phyloP scores from a whole-genome alignment of 2,888 invertebrate genomes.

The Liodrosophila aerea region DNA sequence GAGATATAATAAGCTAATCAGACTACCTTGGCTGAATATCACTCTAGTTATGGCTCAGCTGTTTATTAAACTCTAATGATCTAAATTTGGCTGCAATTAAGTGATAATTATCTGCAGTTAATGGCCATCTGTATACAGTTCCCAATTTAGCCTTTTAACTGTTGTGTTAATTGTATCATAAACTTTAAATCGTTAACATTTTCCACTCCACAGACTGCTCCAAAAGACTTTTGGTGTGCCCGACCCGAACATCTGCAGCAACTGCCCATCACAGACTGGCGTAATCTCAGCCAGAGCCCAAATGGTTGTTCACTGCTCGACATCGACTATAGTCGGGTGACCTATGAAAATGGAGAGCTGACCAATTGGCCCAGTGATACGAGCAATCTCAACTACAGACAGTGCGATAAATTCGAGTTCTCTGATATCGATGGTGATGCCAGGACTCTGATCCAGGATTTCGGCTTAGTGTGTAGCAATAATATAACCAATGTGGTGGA shows the following conservation, averaged over 20 bases:
- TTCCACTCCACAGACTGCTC: constrained; percentile 83
- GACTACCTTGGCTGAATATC: too few species aligned
- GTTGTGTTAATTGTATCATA: not conserved
- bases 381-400: constrained; percentile 47
- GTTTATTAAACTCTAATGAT: constrained; percentile 2
- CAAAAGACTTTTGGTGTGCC: constrained; percentile 85
- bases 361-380: constrained; percentile 57
- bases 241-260: constrained; percentile 82
- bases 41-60: not conserved
- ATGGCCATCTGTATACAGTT: constrained; percentile 1
- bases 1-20: too few species aligned
- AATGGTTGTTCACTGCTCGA: constrained; percentile 82
- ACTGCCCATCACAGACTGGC: constrained; percentile 83
- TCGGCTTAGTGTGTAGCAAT: constrained; percentile 85
- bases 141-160: constrained; percentile 5
- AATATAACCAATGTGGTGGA: constrained; percentile 85
- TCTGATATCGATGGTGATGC: constrained; percentile 59
- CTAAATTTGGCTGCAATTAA: constrained; percentile 14
- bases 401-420: constrained; percentile 82
- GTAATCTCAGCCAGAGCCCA: constrained; percentile 83
- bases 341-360: constrained; percentile 45
- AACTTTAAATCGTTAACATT: too few species aligned
- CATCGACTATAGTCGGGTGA: constrained; percentile 56
- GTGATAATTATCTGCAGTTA: not conserved
- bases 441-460: constrained; percentile 85